These are phyloP conservation scores for Mixornis gularis DNA, from an alignment of 2,113 vertebrate species.

Conservation along the genomic window DNA sequence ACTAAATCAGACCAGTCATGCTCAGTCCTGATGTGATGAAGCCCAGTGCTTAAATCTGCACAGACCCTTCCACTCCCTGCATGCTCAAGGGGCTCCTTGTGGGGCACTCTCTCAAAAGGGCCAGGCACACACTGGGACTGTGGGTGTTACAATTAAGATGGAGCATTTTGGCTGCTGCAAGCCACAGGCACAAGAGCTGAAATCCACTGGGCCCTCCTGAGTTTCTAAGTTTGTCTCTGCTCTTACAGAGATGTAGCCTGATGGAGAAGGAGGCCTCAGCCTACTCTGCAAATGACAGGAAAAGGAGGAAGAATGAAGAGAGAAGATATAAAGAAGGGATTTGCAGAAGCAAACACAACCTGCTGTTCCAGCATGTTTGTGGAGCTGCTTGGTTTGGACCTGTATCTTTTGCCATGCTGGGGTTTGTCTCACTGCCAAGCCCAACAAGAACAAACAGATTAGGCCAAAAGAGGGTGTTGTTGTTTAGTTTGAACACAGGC, in stretches of 20 bases:
- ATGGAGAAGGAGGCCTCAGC: background rate
- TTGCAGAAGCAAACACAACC: background rate
- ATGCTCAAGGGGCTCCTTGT: background rate
- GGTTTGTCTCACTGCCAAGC: background rate
- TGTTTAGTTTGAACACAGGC: constrained; percentile 28
- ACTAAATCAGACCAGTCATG: background rate
- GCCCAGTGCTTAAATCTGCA: background rate
- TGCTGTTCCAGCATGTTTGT: background rate
- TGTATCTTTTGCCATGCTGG: background rate
- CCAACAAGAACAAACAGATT: constrained; percentile 11
- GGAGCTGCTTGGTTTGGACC: background rate
- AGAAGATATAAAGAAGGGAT: background rate
- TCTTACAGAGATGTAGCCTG: background rate
- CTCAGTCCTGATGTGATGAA: background rate
- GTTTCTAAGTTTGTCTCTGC: background rate
- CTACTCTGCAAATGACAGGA: background rate
- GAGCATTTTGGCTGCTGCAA: background rate
- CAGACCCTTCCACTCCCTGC: background rate
- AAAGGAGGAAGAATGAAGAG: background rate
- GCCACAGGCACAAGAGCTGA: background rate
- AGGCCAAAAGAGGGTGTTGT: background rate
- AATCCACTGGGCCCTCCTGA: background rate
- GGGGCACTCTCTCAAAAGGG: background rate
- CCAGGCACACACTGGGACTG: background rate
- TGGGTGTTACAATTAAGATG: background rate